Conservation (phyloP, 2,797 vertebrate species). For the Sebastes hubbsi region DNA sequence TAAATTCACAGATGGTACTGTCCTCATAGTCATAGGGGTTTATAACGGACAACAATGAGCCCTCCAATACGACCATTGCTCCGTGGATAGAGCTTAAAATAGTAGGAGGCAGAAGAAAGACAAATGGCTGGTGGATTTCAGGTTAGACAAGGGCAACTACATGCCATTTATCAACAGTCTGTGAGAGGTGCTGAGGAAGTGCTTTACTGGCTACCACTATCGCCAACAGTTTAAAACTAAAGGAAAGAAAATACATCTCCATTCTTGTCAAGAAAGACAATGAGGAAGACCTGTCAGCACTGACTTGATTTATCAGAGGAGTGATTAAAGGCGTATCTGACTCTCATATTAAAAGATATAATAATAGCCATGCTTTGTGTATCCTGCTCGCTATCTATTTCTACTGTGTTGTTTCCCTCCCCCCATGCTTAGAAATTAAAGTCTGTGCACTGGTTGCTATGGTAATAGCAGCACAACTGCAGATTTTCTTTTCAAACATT, state of each 20-base stretch:
- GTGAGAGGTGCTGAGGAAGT: not conserved
- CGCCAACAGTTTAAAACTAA: not conserved
- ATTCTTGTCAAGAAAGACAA: not conserved
- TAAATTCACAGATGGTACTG: not conserved
- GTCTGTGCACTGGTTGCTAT: slow-evolving; percentile 44
- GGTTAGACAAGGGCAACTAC: slow-evolving; percentile 32
- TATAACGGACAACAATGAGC: not conserved
- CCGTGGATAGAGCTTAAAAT: not conserved
- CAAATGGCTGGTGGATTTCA: slow-evolving; percentile 27
- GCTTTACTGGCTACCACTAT: not conserved
- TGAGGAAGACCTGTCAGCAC: not conserved
- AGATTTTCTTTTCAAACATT: slow-evolving; percentile 13
- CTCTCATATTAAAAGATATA: not conserved
- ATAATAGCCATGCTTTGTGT: not conserved
- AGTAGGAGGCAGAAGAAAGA: not conserved
- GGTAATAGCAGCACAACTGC: slow-evolving; percentile 14
- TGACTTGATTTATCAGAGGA: not conserved
- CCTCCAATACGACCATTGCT: not conserved
- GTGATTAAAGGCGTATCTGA: slow-evolving; percentile 1
- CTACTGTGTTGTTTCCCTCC: not conserved
- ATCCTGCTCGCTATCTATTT: not conserved
- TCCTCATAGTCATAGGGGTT: not conserved
- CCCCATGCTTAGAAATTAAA: not conserved
- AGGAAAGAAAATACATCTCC: not conserved
- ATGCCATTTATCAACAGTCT: slow-evolving; percentile 35